Percentiles rank a stretch among this genome's conserved stretches.
These are phyloP conservation scores for Drosophila seguyi DNA, from an alignment of 1,140 invertebrate genomes.

Conservation along the genomic window DNA sequence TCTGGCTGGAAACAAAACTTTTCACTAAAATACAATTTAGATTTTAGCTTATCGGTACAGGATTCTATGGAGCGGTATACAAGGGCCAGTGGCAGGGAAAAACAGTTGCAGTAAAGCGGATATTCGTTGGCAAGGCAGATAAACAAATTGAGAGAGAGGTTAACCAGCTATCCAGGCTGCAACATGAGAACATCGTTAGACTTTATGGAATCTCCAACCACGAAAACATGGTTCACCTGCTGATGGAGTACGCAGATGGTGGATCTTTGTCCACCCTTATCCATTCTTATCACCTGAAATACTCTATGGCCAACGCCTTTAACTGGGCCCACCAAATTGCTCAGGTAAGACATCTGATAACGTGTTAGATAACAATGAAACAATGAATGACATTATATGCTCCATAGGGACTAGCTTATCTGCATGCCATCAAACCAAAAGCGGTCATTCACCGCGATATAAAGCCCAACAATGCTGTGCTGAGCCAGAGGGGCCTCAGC, in stretches of 20 bases:
- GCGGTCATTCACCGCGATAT: constrained; percentile 97
- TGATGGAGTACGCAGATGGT: constrained; percentile 99
- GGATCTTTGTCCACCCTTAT: constrained; percentile 97
- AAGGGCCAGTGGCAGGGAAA: constrained; percentile 88
- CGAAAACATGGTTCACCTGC: constrained; percentile 91
- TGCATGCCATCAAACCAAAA: constrained; percentile 97
- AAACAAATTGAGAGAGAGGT: constrained; percentile 91
- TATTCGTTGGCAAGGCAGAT: constrained; percentile 86
- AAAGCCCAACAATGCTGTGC: constrained; percentile 96
- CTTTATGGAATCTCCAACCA: constrained; percentile 94
- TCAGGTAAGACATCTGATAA: constrained; percentile 84
- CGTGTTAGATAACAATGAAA: constrained; percentile 8
- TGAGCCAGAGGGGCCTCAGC: constrained; percentile 92
- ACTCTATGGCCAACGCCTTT: constrained; percentile 95
- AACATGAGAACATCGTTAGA: constrained; percentile 96
- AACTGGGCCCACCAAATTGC: constrained; percentile 97
- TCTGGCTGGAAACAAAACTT: not conserved
- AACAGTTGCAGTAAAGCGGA: constrained; percentile 93
- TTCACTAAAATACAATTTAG: not conserved
- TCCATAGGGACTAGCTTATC: constrained; percentile 93
- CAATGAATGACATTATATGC: not conserved
- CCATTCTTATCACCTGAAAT: constrained; percentile 91
- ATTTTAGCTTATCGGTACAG: constrained; percentile 93
- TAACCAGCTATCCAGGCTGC: constrained; percentile 94
- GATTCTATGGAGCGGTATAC: constrained; percentile 96